Evolutionary conservation across 2,888 invertebrate species (phyloP), one percentile per base, ranked within the genome.

Genomic region (Epinotia demarniana): DNA sequence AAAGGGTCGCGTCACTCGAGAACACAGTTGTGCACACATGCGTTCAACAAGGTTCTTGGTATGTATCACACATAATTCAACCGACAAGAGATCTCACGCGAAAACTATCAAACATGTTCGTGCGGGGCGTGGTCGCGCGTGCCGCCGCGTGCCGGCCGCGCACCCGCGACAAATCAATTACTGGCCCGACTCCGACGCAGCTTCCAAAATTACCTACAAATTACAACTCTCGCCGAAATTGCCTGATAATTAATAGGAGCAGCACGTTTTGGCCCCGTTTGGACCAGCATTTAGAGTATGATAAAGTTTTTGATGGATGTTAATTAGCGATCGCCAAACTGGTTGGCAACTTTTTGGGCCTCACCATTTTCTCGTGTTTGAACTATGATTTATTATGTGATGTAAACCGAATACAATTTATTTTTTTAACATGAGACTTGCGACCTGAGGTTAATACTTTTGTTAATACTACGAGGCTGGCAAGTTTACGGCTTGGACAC

Each of bases 131-230:
- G 86, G 83, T 77, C 73, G 68, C 73, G 75, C 89, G 85, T 87
- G 83, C 79, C 80, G 89, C 84, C 90, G 73, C 77, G 49, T 84
- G 9, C n/a, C 83, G 78, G 81, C 78, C 81, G 77, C 82, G 82
- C 77, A 80, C 81, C 89, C 88, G 89, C 89, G 93, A 92, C 93
- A 93, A 93, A 93, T 93, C 93, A 93, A 93, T 93, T 92, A 92
- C 89, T 90, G 88, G 87, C 87, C 86, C 84, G 84, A 84, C 78
- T 78, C 73, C 85, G 88, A 87, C 87, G 80, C 80, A 78, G 88
- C 92, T 90, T 90, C 92, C 91, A 89, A 89, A 86, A 92, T 92
- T 92, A 92, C 88, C 91, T 85, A 86, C 89, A 92, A 93, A 93
- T 92, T 90, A 92, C 87, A 90, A 85, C 83, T 81, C 83, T 86